A percentile compares a stretch with the other conserved stretches of the same genome.
These are phyloP conservation scores for Alloscopus bannaensis DNA, from an alignment of 2,888 invertebrate species.

Conservation along the genomic window DNA sequence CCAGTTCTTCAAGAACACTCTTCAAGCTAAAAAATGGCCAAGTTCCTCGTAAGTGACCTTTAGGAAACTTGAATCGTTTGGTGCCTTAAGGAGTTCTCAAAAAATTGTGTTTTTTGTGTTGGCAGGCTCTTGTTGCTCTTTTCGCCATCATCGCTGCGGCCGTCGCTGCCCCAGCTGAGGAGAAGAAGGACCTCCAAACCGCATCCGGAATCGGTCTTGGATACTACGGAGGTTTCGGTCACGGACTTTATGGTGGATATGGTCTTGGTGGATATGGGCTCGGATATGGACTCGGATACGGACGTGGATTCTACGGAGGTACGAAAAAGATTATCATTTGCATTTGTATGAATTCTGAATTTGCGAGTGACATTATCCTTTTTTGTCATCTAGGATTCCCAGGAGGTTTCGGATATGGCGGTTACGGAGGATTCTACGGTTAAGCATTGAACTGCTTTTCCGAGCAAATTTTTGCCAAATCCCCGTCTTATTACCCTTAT, in stretches of 20 bases:
- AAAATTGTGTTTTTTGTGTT: constrained; percentile 32
- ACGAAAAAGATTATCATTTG: not conserved
- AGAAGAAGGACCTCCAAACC: constrained; percentile 67
- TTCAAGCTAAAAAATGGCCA: constrained; percentile 67
- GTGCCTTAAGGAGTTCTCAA: not conserved
- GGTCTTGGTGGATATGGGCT: constrained; percentile 44
- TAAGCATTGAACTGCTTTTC: constrained; percentile 37
- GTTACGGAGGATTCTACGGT: constrained; percentile 58
- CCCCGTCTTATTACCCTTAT: no score
- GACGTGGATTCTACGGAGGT: constrained; percentile 46
- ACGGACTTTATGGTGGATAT: constrained; percentile 58
- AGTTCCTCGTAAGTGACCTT: constrained; percentile 64
- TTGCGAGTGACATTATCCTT: no score
- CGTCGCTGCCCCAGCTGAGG: constrained; percentile 65
- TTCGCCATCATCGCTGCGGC: constrained; percentile 66
- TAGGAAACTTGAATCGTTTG: constrained; percentile 2
- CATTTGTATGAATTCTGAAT: not conserved
- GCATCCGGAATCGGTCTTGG: constrained; percentile 61
- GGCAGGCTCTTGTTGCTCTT: constrained; percentile 64
- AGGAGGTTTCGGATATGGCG: constrained; percentile 39
- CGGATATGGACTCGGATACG: constrained; percentile 47
- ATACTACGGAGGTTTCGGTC: constrained; percentile 41
- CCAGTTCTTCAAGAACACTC: constrained; percentile 42
- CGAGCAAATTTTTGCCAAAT: constrained; percentile 48
- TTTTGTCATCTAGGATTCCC: constrained; percentile 22